phyloP scores from a whole-genome alignment of 2,113 vertebrate species.

The Neogale vison region DNA sequence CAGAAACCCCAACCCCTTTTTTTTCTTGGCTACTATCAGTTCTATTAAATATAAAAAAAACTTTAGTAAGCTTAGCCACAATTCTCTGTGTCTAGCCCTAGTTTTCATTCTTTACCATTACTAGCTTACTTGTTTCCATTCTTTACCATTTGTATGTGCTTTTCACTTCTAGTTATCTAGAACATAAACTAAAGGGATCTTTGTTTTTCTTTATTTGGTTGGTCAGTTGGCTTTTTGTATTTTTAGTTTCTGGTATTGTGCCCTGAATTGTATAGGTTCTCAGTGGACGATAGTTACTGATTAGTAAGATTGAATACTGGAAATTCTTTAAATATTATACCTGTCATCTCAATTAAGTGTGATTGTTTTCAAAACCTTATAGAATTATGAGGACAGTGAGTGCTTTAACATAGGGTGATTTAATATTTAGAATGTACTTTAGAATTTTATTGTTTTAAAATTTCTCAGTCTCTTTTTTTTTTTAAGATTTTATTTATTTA shows the following conservation, averaged over 20 bases:
- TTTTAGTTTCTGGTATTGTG: neutral
- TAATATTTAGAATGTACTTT: neutral
- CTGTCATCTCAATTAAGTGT: neutral
- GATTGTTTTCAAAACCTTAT: neutral
- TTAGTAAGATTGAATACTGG: neutral
- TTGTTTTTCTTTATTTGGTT: neutral
- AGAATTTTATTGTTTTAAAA: neutral
- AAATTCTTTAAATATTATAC: neutral
- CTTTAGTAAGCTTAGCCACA: neutral
- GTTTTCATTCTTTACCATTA: neutral
- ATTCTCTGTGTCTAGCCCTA: neutral
- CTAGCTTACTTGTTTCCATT: neutral
- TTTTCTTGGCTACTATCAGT: neutral
- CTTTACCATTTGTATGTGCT: neutral
- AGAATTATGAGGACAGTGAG: neutral
- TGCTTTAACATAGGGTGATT: neutral
- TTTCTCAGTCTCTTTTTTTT: neutral
- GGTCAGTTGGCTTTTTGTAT: neutral
- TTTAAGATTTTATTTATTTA: no score
- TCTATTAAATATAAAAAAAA: neutral
- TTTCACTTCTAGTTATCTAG: neutral
- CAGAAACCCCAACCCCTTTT: accelerated
- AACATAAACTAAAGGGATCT: neutral
- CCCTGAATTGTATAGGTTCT: neutral
- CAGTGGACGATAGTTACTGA: neutral